Evolutionary conservation across 2,888 invertebrate species (phyloP).

Genomic region (Alviniconcha strummeri): DNA sequence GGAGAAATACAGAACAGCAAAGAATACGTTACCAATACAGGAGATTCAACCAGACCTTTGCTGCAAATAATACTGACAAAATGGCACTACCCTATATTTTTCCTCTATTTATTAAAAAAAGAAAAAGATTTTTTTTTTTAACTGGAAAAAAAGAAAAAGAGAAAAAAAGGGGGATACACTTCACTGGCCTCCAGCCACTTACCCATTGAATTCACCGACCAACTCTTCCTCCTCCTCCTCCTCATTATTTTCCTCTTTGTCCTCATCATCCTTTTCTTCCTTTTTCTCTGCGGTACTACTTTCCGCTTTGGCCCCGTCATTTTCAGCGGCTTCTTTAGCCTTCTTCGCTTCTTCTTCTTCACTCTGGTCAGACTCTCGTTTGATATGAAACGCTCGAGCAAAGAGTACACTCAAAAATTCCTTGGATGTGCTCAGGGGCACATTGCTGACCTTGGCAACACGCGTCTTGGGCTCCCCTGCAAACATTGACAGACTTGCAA

Average conservation of each 20-base stretch:
- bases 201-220: slow-evolving; percentile 34
- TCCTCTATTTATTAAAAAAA: too few relatives aligned
- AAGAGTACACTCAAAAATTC: slow-evolving; percentile 33
- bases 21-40: too few relatives aligned
- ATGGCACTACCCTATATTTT: too few relatives aligned
- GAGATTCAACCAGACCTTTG: too few relatives aligned
- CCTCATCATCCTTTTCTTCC: slow-evolving; percentile 17
- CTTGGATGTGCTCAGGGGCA: slow-evolving; percentile 27
- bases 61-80: too few relatives aligned
- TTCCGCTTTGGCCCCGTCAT: slow-evolving; percentile 16
- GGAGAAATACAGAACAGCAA: too few relatives aligned
- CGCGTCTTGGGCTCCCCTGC: slow-evolving; percentile 30
- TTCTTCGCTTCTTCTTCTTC: slow-evolving; percentile 27
- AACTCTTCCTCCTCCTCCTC: slow-evolving; percentile 29
- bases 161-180: background rate
- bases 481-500: slow-evolving; percentile 26
- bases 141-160: background rate
- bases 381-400: slow-evolving; percentile 30
- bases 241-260: slow-evolving; percentile 18
- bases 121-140: too few relatives aligned
- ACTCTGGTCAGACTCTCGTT: slow-evolving; percentile 32
- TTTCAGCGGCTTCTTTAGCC: slow-evolving; percentile 16
- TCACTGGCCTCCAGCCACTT: slow-evolving; percentile 22
- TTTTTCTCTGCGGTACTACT: slow-evolving; percentile 15
- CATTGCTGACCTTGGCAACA: slow-evolving; percentile 30